Evolutionary conservation across 2,797 vertebrate genomes (phyloP).

Genomic region (Chrosomus eos): DNA sequence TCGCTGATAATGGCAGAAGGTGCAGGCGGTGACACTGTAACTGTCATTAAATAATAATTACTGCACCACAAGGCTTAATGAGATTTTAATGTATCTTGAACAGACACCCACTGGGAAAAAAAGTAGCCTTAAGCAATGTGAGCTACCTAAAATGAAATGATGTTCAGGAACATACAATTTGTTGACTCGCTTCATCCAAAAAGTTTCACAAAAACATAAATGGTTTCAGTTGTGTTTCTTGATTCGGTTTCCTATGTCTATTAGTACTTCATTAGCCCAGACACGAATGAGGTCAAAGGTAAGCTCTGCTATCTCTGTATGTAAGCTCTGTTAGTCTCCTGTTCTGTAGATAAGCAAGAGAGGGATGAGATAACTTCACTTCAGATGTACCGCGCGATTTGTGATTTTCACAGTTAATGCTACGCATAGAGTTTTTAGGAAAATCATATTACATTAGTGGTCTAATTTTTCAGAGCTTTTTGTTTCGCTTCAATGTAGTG

Average conservation of each 20-base stretch:
- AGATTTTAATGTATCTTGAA: slow-evolving; percentile 54
- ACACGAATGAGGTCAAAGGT: slow-evolving; percentile 32
- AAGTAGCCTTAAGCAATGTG: slow-evolving; percentile 46
- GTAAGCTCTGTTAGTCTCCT: slow-evolving; percentile 16
- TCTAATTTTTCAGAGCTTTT: background rate
- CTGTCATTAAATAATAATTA: slow-evolving; percentile 61
- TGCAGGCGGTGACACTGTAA: slow-evolving; percentile 54
- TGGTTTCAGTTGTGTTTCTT: background rate
- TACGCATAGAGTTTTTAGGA: background rate
- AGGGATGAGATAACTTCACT: slow-evolving; percentile 30
- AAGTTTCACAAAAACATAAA: background rate
- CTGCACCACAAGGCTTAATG: slow-evolving; percentile 42
- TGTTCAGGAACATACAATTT: background rate
- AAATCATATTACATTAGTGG: background rate
- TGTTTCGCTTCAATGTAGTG: background rate
- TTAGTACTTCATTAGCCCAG: slow-evolving; percentile 1
- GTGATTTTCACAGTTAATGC: slow-evolving; percentile 5
- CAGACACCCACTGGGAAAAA: slow-evolving; percentile 35
- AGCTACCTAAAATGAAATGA: slow-evolving; percentile 13
- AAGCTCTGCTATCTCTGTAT: slow-evolving; percentile 29
- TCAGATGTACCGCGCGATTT: background rate
- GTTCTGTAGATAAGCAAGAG: slow-evolving; percentile 15
- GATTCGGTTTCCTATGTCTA: background rate
- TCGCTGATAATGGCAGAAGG: slow-evolving; percentile 52
- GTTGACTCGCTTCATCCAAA: background rate